A percentile compares a stretch with the other conserved stretches of the same genome.
Evolutionary conservation across 2,888 invertebrate genomes (phyloP).

Genomic region (Tineola bisselliella): DNA sequence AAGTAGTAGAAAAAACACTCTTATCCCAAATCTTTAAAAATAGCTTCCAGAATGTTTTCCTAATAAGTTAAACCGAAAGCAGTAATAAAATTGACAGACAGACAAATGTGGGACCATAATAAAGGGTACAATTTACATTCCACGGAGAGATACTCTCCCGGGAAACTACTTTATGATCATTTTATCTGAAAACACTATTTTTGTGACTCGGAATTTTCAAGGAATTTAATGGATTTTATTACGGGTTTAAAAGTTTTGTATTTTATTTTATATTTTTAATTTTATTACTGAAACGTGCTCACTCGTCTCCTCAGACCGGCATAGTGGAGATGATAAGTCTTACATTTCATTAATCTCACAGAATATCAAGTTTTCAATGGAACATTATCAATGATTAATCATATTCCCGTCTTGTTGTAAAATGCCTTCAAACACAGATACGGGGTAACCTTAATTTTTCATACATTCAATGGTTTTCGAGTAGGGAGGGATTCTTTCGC

Average conservation of each 20-base stretch:
- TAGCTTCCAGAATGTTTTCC: not conserved
- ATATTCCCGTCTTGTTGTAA: not conserved
- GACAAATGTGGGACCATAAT: slow-evolving; percentile 8
- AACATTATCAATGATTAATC: not conserved
- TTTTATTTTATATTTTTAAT: too few relatives aligned
- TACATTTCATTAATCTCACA: not conserved
- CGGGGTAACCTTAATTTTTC: slow-evolving; percentile 1
- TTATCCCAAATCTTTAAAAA: not conserved
- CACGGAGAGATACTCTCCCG: not conserved
- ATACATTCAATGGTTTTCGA: slow-evolving; percentile 2
- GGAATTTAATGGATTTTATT: not conserved
- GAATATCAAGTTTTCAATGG: slow-evolving; percentile 2
- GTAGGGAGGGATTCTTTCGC: not conserved
- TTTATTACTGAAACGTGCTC: too few relatives aligned
- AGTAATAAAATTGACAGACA: slow-evolving; percentile 10
- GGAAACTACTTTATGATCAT: slow-evolving; percentile 7
- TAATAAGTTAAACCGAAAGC: not conserved
- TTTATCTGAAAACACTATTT: slow-evolving; percentile 1
- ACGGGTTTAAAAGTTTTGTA: not conserved
- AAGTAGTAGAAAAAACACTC: too few relatives aligned
- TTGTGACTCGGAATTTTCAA: not conserved
- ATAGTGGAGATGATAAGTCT: too few relatives aligned
- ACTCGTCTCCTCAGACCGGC: too few relatives aligned
- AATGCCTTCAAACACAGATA: slow-evolving; percentile 7
- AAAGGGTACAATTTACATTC: slow-evolving; percentile 2